These are phyloP conservation scores for Bucco capensis DNA, from an alignment of 2,113 vertebrate species.

Conservation along the genomic window DNA sequence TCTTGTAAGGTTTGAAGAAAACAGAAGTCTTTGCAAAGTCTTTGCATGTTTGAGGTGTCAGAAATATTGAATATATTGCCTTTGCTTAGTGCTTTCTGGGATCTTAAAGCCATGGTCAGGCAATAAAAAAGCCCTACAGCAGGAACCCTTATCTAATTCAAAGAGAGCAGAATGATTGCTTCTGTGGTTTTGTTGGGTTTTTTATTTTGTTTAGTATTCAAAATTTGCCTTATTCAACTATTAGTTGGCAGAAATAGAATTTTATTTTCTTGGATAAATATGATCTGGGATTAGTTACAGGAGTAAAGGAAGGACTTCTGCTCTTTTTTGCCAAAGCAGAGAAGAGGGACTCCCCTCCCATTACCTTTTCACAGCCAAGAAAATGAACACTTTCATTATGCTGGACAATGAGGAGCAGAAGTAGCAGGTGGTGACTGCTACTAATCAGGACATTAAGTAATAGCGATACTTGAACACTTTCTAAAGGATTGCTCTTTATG, in stretches of 20 bases:
- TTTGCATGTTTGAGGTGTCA: constrained; percentile 1
- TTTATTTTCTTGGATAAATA: constrained; percentile 6
- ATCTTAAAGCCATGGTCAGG: background rate
- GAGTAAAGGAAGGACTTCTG: constrained; percentile 11
- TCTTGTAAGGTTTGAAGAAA: background rate
- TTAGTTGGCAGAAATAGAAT: constrained; percentile 1
- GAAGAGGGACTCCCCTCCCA: constrained; percentile 6
- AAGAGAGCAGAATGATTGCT: background rate
- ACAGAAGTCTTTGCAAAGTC: background rate
- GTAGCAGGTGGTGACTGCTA: constrained; percentile 53
- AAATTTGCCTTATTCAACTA: background rate
- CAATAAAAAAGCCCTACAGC: background rate
- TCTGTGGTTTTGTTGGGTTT: background rate
- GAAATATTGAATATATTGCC: constrained; percentile 6
- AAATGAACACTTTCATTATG: constrained; percentile 44
- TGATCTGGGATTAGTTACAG: background rate
- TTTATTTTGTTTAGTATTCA: background rate
- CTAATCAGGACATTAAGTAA: constrained; percentile 53
- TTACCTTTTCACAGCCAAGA: constrained; percentile 41
- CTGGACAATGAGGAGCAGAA: constrained; percentile 45
- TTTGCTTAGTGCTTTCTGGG: background rate
- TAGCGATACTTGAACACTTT: constrained; percentile 17
- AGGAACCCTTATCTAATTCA: background rate
- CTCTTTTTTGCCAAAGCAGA: constrained; percentile 28
- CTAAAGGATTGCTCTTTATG: constrained; percentile 34